phyloP scores from a whole-genome alignment of 2,888 invertebrate species.

The Drosophila incognita region DNA sequence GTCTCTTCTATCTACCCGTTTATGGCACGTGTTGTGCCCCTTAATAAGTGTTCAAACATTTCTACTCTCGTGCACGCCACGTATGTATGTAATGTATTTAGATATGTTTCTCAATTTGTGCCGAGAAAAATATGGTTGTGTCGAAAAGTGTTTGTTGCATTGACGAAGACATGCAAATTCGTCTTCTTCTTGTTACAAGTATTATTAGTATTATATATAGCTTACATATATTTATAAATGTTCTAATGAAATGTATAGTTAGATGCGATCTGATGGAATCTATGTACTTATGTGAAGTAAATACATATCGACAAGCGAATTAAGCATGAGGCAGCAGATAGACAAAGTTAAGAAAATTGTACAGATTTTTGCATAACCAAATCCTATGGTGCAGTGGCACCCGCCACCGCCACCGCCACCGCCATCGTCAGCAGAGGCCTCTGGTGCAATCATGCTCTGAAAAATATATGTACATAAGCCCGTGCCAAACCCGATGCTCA shows the following conservation, averaged over 20 bases:
- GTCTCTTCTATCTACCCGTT: conserved; percentile 6
- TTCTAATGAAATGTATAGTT: background rate
- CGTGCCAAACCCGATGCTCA: conserved; percentile 77
- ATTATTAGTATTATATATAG: background rate
- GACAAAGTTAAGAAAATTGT: conserved; percentile 39
- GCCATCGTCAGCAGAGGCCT: conserved; percentile 6
- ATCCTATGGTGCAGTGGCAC: conserved; percentile 44
- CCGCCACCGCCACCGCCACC: conserved; percentile 16
- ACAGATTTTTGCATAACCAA: conserved; percentile 60
- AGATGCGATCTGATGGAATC: background rate
- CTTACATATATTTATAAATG: background rate
- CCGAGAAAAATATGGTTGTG: background rate
- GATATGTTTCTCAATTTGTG: background rate
- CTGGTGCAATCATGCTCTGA: conserved; percentile 40
- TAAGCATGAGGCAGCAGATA: background rate
- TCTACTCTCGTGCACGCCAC: background rate
- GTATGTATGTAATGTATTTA: background rate
- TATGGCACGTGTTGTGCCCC: conserved; percentile 49
- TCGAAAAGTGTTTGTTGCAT: background rate
- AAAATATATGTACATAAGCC: conserved; percentile 74
- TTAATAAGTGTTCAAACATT: conserved; percentile 1
- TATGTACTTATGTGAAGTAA: background rate
- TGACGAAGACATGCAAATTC: background rate
- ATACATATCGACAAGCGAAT: background rate
- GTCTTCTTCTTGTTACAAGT: background rate